Base-by-base conservation (phyloP, 2,888 invertebrate species). In the Anticlea derivata region DNA sequence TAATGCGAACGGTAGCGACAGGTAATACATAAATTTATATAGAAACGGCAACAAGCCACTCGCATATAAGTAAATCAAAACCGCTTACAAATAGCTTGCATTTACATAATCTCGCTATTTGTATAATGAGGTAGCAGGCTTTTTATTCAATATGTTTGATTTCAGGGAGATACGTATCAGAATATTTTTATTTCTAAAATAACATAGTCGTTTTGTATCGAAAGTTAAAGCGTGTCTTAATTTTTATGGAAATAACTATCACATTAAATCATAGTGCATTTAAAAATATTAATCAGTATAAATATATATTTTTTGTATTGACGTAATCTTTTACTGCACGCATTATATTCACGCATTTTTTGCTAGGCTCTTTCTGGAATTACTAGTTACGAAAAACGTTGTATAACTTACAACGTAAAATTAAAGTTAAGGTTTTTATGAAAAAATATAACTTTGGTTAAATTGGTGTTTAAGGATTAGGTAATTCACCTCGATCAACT, bases 51-150 rank as follows among this genome's bases (percentile, higher is more conserved):
- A 80, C 79, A 78, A 75, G 71, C 69, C 68, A 75, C 73, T 66
- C 72, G 70, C 74, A 73, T 68, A 73, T 78, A 78, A 74, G 80
- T 86, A 86, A 85, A 85, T 85, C 86, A 86, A 83, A 86, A 77
- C 78, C 63, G 83, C 83, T 86, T 86, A 83, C 77, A 83, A 82
- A 85, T 81, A 79, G 79, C 74, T 69, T 50, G 49, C 63, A 89
- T 90, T 90, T 78, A 75, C 88, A 90, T 90, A 89, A 89, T 89
- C 80, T 73, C 56, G 74, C 84, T 63, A 86, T 89, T 87, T 88
- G 85, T 81, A 89, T 88, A 89, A 87, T 82, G 73, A 85, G 79
- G 76, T 78, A 77, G 83, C 79, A 66, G 73, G 78, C 73, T 78
- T 79, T 75, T 75, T 83, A 80, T 80, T 79, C 66, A 73, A 78